phyloP scores from a whole-genome alignment of 2,888 invertebrate genomes.

The Opisthograptis luteolata region DNA sequence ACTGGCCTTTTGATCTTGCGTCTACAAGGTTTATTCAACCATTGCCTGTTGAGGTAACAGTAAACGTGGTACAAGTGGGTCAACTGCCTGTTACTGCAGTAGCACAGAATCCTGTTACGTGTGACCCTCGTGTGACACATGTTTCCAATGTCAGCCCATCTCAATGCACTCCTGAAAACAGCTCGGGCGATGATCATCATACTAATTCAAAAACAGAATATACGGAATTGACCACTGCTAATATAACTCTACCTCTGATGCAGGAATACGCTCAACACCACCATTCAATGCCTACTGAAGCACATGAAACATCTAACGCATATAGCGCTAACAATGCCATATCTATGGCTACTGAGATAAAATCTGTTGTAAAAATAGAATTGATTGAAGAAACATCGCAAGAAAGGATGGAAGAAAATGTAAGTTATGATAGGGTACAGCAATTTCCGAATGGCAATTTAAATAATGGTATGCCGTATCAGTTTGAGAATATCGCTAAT shows the following conservation, averaged over 20 bases:
- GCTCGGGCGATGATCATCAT: conserved; percentile 64
- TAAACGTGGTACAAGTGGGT: conserved; percentile 86
- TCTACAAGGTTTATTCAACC: conserved; percentile 85
- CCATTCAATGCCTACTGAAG: conserved; percentile 47
- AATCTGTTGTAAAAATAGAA: conserved; percentile 60
- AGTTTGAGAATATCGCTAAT: conserved; percentile 14
- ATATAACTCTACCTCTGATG: conserved; percentile 64
- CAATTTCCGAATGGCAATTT: conserved; percentile 29
- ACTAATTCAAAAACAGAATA: conserved; percentile 72
- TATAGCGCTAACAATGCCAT: conserved; percentile 50
- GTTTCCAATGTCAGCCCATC: conserved; percentile 75
- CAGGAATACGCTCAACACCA: conserved; percentile 64
- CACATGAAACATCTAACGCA: conserved; percentile 48
- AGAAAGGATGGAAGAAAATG: conserved; percentile 51
- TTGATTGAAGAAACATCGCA: conserved; percentile 60
- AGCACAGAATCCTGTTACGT: conserved; percentile 77
- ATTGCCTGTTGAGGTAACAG: conserved; percentile 62
- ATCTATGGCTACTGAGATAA: conserved; percentile 59
- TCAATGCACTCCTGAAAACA: conserved; percentile 71
- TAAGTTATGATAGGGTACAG: conserved; percentile 37
- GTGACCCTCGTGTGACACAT: conserved; percentile 77
- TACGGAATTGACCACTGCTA: conserved; percentile 76
- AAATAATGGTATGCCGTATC: conserved; percentile 26
- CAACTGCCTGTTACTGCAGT: conserved; percentile 74
- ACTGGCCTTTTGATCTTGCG: conserved; percentile 45